Evolutionary conservation across 2,113 vertebrate genomes (phyloP), one percentile per base, ranked within the genome.

Genomic region (Andinoacara biseriatus): DNA sequence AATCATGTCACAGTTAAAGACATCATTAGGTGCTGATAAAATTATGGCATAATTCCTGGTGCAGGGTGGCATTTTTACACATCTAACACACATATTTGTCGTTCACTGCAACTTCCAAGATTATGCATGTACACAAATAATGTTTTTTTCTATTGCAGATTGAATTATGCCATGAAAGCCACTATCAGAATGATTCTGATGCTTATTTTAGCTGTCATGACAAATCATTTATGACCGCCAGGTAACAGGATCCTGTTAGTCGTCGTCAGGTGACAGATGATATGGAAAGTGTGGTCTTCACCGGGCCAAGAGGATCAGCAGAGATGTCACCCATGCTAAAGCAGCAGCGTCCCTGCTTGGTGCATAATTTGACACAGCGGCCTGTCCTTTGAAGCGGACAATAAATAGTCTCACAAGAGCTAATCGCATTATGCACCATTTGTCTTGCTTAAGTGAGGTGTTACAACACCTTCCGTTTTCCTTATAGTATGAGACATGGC

Each of bases 401-500:
- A 94, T 93, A 87, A 95, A 94, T 92, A 81, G 87, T 65, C 92
- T 89, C 83, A 90, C 87, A 74, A n/a, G 90, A 83, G 26, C 93
- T 90, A 93, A 94, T 92, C 80, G 91, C 94, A 85, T 92, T 93
- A 93, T 85, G 89, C 85, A 75, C 94, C 93, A 67, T 96, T 95
- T 96, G 94, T 94, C 90, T 92, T 75, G 87, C 90, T 91, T 83
- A 95, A 90, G 94, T 94, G 82, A 86, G 90, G 91, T 95, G 92
- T 93, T 86, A 84, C 80, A 13, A 82, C 85, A 60, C 83, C 74
- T 92, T 87, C 87, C 83, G 83, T 56, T 86, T 74, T 15, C 46
- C 62, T 15, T 62, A 29, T 58, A 59, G 61, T n/a, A 56, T 72
- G 59, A 79, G 74, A 83, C 46, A 4, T 57, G 22, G 33, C 74